Evolutionary conservation across 2,888 invertebrate genomes (phyloP).

Genomic region (Latrodectus elegans): DNA sequence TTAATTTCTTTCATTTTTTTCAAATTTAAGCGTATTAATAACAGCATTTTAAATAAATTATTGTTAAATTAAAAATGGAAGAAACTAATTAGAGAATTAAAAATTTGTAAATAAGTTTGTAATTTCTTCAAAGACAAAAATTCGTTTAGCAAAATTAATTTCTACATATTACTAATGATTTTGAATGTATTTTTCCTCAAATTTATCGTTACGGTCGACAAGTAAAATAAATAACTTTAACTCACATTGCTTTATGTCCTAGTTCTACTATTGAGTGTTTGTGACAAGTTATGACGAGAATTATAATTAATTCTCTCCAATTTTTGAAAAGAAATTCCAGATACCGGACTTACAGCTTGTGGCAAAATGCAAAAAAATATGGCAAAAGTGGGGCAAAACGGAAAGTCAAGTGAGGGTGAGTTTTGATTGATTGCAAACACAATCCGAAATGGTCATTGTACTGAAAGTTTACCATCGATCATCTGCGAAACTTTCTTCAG

Average conservation of each 20-base stretch:
- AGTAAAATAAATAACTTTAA: too few species aligned
- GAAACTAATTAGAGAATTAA: too few species aligned
- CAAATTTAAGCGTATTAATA: too few species aligned
- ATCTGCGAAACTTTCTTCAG: slow-evolving; percentile 57
- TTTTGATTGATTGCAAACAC: slow-evolving; percentile 58
- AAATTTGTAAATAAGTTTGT: too few species aligned
- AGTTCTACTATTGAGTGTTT: slow-evolving; percentile 17
- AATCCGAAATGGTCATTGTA: slow-evolving; percentile 63
- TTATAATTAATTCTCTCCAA: slow-evolving; percentile 46
- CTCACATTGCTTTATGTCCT: background rate
- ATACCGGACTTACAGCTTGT: background rate
- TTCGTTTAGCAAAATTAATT: too few species aligned
- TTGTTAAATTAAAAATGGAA: too few species aligned
- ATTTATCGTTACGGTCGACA: too few species aligned
- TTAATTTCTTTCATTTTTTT: too few species aligned
- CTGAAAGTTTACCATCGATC: slow-evolving; percentile 61
- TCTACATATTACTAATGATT: too few species aligned
- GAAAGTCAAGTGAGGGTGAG: background rate
- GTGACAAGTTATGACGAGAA: slow-evolving; percentile 24
- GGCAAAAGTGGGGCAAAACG: background rate
- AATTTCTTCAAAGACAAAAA: too few species aligned
- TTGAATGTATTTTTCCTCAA: too few species aligned
- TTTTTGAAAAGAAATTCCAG: background rate
- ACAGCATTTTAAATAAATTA: too few species aligned
- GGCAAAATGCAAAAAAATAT: slow-evolving; percentile 24